These are phyloP conservation scores for Drosophila mayaguana DNA, from an alignment of 2,888 invertebrate genomes.

Conservation along the genomic window DNA sequence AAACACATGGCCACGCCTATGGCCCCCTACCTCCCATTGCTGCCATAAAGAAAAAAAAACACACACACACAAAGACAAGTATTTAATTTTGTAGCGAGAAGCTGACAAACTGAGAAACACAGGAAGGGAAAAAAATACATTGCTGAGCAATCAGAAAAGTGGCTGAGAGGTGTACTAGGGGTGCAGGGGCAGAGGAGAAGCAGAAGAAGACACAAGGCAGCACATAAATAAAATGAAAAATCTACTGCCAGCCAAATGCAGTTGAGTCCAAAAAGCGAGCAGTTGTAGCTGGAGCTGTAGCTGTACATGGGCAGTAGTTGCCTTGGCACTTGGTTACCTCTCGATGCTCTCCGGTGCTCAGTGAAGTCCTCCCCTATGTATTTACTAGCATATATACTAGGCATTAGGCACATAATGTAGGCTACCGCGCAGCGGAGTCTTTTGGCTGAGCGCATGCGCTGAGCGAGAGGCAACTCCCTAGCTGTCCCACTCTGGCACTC, in stretches of 20 bases:
- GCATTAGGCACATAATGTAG: slow-evolving; percentile 77
- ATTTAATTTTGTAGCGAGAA: slow-evolving; percentile 79
- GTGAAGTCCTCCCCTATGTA: slow-evolving; percentile 46
- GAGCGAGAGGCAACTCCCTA: slow-evolving; percentile 37
- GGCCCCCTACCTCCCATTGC: slow-evolving; percentile 15
- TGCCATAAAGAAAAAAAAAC: slow-evolving; percentile 47
- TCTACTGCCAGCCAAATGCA: slow-evolving; percentile 79
- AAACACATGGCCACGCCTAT: slow-evolving; percentile 36
- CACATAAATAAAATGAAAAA: slow-evolving; percentile 82
- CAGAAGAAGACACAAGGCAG: slow-evolving; percentile 40
- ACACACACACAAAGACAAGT: slow-evolving; percentile 67
- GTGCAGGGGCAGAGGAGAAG: not conserved
- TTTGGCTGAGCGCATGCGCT: slow-evolving; percentile 57
- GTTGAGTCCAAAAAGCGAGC: slow-evolving; percentile 54
- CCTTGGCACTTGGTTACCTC: slow-evolving; percentile 56
- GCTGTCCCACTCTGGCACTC: slow-evolving; percentile 46
- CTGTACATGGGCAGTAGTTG: slow-evolving; percentile 50
- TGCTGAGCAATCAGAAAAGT: slow-evolving; percentile 27
- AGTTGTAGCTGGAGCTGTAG: slow-evolving; percentile 23
- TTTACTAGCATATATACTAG: slow-evolving; percentile 35
- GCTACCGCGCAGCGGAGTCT: slow-evolving; percentile 54
- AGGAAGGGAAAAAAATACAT: slow-evolving; percentile 34
- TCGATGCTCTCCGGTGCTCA: slow-evolving; percentile 9
- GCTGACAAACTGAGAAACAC: slow-evolving; percentile 63
- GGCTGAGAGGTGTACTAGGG: slow-evolving; percentile 1